Base-by-base conservation (phyloP, 2,888 invertebrate species). In the Masnerella sp. region DNA sequence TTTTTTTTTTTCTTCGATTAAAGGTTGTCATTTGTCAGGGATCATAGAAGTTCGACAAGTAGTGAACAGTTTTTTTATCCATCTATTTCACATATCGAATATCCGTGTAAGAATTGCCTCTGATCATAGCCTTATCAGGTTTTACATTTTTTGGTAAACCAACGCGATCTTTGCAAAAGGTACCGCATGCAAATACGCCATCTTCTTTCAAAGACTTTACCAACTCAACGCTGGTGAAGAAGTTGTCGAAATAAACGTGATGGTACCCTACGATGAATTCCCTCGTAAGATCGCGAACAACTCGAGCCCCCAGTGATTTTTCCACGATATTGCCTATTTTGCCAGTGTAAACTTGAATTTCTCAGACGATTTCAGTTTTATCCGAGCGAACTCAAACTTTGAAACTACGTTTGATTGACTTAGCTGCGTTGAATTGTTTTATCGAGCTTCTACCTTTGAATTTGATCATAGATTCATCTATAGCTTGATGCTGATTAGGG, bases 311-410 rank as follows among this genome's bases (percentile, higher is more conserved):
- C 36, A 81, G 43, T 52, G 75, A 59, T 18, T 78, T 77, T 58
- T 80, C 76, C 45, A 52, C 49, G 0, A 11, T 36, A 25, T 59
- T 56, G 5, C 59, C 78, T 15, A 65, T 59, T 75, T 82, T 81
- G 14, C 81, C 82, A 15, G 80, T 78, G 68, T 84, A 82, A 11
- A 84, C 70, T 45, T 82, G 74, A 77, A 82, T 83, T 42, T 61
- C 67, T 12, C 61, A 65, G 1, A 72, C 36, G 25, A 38, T 61
- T 18, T 61, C 49, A 30, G 52, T 18, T 17, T 51, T 5, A 61
- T 67, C 61, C 15, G 45, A 64, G 12, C 61, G 38, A 30, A 72
- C 61, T 56, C 67, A 68, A 34, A 59, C 38, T 36, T 69, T 69
- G 22, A 18, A 68, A 2, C 58, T 51, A 2, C 71, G 14, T 59